Evolutionary conservation across 2,113 vertebrate genomes (phyloP).

Genomic region (Mastomys natalensis): DNA sequence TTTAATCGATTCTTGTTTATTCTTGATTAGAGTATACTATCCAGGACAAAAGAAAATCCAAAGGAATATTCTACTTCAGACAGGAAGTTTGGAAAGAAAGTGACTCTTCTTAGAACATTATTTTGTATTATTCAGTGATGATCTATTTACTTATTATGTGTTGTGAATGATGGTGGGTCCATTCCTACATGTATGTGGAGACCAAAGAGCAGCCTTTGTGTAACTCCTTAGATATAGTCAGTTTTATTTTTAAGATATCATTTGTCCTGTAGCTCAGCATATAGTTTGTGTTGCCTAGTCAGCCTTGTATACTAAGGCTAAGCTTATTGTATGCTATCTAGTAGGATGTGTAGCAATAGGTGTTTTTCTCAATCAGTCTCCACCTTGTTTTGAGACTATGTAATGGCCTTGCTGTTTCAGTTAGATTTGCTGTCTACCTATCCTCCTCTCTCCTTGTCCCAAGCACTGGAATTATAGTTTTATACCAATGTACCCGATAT

Average conservation of each 20-base stretch:
- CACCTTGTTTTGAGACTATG: not conserved
- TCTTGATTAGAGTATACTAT: not conserved
- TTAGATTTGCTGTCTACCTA: too few relatives aligned
- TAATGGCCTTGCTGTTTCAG: not conserved
- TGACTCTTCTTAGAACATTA: not conserved
- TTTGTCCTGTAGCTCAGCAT: not conserved
- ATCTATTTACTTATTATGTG: not conserved
- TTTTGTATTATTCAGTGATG: not conserved
- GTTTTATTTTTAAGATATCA: not conserved
- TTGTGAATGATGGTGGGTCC: not conserved
- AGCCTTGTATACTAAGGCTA: not conserved
- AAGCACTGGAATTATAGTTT: too few relatives aligned
- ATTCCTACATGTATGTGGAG: not conserved
- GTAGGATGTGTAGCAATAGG: not conserved
- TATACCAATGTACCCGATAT: rapidly evolving
- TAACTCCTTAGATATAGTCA: not conserved
- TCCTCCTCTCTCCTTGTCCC: not conserved
- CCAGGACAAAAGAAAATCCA: not conserved
- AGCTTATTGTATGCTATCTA: not conserved
- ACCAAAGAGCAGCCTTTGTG: too few relatives aligned
- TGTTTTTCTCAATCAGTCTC: not conserved
- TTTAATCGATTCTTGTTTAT: not conserved
- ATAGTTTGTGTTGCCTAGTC: not conserved
- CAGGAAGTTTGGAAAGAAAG: not conserved
- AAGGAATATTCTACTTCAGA: not conserved